Conservation (phyloP, 2,797 vertebrate genomes). For the Otolemur crassicaudatus region DNA sequence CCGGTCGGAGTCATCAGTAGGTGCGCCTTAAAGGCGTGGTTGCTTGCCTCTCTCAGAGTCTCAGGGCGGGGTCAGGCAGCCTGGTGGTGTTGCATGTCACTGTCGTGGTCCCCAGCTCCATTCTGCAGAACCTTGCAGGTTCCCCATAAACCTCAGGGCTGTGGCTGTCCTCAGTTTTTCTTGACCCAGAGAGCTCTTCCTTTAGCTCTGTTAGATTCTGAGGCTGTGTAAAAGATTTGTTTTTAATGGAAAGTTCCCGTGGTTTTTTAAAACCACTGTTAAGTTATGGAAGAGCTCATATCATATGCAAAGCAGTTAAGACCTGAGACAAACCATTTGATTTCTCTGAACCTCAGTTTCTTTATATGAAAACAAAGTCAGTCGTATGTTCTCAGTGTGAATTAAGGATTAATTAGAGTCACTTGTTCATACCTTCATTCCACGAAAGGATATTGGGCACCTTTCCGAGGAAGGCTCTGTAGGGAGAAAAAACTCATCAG, state of each 20-base stretch:
- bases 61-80: neutral
- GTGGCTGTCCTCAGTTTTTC: neutral
- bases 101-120: fast-evolving
- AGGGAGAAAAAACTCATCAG: neutral
- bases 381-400: neutral
- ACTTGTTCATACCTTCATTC: neutral
- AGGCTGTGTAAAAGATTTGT: neutral
- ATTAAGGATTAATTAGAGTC: neutral
- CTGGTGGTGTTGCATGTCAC: too few species aligned
- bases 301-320: neutral
- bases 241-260: neutral
- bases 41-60: fast-evolving
- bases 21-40: neutral
- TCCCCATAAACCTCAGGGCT: neutral
- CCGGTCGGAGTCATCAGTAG: fast-evolving
- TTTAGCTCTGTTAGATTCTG: neutral
- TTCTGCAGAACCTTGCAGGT: neutral
- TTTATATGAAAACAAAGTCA: neutral
- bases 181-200: neutral
- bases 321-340: neutral
- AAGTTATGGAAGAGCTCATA: neutral
- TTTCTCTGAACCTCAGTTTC: neutral
- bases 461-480: neutral
- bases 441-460: too few species aligned
- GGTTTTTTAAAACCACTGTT: neutral